Conservation (phyloP, 2,113 vertebrate species). For the Platichthys stellatus region DNA sequence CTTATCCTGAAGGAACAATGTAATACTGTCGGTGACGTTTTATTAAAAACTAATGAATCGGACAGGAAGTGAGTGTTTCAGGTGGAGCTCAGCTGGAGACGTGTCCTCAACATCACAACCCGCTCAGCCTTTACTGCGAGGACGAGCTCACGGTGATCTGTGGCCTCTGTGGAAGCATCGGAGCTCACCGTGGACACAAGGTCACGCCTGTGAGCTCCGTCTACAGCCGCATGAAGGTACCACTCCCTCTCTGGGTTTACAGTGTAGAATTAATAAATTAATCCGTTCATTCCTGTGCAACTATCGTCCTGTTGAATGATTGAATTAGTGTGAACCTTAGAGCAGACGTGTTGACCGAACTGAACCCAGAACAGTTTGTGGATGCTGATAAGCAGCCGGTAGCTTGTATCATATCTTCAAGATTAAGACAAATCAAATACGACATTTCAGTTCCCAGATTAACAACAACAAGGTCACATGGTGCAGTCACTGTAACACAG, state of each 20-base stretch:
- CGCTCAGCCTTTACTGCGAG: neutral
- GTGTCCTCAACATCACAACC: neutral
- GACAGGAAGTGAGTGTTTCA: conserved; percentile 1
- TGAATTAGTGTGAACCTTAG: neutral
- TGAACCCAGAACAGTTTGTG: too few relatives aligned
- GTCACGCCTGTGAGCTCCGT: neutral
- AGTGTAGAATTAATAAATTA: too few relatives aligned
- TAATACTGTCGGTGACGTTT: too few relatives aligned
- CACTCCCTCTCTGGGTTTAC: neutral
- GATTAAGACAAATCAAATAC: too few relatives aligned
- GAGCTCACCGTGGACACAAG: neutral
- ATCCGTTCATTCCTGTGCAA: too few relatives aligned
- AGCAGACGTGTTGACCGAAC: neutral
- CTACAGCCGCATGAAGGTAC: neutral
- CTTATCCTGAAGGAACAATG: too few relatives aligned
- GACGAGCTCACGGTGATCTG: neutral
- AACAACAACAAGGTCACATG: too few relatives aligned
- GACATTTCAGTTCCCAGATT: too few relatives aligned
- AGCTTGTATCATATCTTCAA: too few relatives aligned
- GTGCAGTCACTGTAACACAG: too few relatives aligned
- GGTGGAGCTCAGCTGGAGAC: neutral
- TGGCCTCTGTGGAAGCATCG: neutral
- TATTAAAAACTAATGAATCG: too few relatives aligned
- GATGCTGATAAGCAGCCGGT: neutral
- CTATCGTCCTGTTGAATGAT: too few relatives aligned